Evolutionary conservation across 2,113 vertebrate species (phyloP), one percentile per base, ranked within the genome.

Genomic region (Lamprotornis superbus): DNA sequence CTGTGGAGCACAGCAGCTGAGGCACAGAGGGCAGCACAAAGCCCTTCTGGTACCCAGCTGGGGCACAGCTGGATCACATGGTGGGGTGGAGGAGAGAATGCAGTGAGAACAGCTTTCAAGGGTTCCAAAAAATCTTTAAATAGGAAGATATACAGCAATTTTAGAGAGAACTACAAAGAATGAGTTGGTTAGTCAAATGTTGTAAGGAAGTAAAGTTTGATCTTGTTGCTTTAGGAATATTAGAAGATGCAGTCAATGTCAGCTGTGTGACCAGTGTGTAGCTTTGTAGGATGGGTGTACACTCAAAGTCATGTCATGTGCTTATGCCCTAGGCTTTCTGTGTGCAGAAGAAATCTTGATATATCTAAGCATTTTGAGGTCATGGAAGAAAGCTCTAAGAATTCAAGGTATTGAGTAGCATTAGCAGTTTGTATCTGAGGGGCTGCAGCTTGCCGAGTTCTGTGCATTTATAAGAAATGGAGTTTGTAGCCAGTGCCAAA

Each of bases 11-110:
- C 4, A 2, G 70, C 50, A 84, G 55, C 23, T 0, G 1, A 35
- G 67, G 59, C 64, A 44, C 0, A 1, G 28, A 56, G n/a, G 57
- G 59, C 28, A 46, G 63, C 1, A 1, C 50, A 11, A 2, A 49
- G 57, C 27, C 52, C 40, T 56, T 27, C 67, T 69, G 30, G 22
- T 30, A 30, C 33, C 15, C 40, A 49, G 27, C 53, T 59, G 39
- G 37, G 40, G 28, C 46, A 39, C 52, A 3, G 1, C 35, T 56
- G 49, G 9, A 18, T 47, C 52, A 37, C 21, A 23, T 11, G 13
- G 24, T 28, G 40, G 37, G 17, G 6, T 31, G 33, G 6, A 70
- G 18, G 11, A 52, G 25, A 25, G 40, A 64, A 6, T 20, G 15
- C 17, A 15, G 14, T 25, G 14, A 83, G 49, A 68, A 24, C 7